Evolutionary conservation across 2,888 invertebrate genomes (phyloP).

Genomic region (Lochmaea capreae): DNA sequence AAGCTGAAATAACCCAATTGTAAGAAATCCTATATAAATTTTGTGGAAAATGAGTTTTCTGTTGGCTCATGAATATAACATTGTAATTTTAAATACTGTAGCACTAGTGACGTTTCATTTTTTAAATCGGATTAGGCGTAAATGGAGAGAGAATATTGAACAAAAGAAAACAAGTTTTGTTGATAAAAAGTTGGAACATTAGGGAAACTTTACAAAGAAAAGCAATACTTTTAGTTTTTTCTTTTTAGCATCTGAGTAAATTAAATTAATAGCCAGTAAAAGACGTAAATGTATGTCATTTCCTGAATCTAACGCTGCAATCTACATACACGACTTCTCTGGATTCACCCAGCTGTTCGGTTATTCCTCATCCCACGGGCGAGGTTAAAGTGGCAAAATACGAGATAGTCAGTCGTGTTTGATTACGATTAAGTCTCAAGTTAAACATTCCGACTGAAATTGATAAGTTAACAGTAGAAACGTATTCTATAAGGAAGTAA

Average conservation of each 20-base stretch:
- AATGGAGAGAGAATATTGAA: too few relatives aligned
- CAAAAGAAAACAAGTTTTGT: too few relatives aligned
- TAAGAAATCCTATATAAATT: background rate
- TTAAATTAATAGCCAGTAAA: constrained; percentile 39
- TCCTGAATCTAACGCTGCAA: constrained; percentile 36
- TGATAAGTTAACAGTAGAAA: background rate
- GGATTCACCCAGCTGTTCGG: constrained; percentile 18
- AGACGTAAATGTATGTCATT: constrained; percentile 40
- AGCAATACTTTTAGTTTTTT: background rate
- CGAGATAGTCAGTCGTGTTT: background rate
- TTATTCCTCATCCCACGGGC: constrained; percentile 2
- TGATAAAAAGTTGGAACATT: too few relatives aligned
- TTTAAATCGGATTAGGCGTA: too few relatives aligned
- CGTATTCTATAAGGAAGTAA: background rate
- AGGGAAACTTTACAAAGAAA: too few relatives aligned
- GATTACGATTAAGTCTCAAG: background rate
- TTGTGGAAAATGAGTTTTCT: background rate
- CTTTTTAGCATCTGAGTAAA: background rate
- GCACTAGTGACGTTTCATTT: too few relatives aligned
- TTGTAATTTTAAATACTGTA: too few relatives aligned
- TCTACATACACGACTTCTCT: constrained; percentile 35
- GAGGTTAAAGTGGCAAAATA: constrained; percentile 5
- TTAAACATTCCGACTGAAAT: background rate
- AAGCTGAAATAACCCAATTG: background rate
- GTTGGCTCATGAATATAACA: background rate